These are phyloP conservation scores for Ruditapes philippinarum DNA, from an alignment of 1,140 invertebrate species.

Conservation along the genomic window DNA sequence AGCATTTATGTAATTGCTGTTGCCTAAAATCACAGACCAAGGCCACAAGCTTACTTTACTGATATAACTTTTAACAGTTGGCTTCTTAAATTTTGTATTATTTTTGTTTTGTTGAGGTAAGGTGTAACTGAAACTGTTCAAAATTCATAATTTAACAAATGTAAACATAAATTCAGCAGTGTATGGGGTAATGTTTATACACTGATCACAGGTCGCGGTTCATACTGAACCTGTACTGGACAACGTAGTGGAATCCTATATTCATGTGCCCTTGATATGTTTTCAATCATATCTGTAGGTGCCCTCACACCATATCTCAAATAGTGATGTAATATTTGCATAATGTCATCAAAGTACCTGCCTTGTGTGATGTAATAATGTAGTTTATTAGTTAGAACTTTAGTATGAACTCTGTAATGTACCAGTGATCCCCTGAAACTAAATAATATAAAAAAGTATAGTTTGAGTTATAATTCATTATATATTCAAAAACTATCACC, in stretches of 20 bases:
- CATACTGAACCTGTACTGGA: constrained; percentile 34
- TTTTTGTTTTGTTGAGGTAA: no score
- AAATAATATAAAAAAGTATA: not conserved
- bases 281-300: not conserved
- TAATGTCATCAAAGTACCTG: not conserved
- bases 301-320: not conserved
- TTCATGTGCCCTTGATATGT: not conserved
- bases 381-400: not conserved
- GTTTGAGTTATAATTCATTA: no score
- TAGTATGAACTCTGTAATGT: constrained; percentile 26
- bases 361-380: constrained; percentile 36
- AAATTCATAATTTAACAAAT: no score
- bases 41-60: no score
- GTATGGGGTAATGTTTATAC: not conserved
- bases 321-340: constrained; percentile 11
- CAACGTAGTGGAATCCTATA: not conserved
- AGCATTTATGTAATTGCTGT: no score
- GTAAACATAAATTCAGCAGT: no score
- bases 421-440: not conserved
- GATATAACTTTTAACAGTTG: no score
- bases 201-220: not conserved
- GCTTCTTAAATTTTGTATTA: no score
- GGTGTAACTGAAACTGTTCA: no score
- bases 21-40: no score
- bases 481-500: no score